Evolutionary conservation across 2,888 invertebrate genomes (phyloP).

Genomic region (Blomia tropicalis): DNA sequence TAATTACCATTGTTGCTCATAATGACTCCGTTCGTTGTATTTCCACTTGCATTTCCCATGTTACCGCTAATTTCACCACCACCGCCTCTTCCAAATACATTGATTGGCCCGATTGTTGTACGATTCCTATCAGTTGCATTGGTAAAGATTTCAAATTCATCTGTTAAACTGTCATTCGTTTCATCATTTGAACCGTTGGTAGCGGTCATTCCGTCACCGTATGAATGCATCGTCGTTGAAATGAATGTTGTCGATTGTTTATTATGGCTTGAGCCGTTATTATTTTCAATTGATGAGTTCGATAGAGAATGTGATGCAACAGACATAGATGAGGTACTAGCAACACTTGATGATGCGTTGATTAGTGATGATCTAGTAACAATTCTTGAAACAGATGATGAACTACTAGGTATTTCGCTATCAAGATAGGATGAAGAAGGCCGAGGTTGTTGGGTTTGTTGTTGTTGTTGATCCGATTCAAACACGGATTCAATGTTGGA

Average conservation of each 20-base stretch:
- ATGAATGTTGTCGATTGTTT: too few species aligned
- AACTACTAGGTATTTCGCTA: background rate
- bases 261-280: too few species aligned
- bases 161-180: background rate
- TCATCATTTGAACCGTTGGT: conserved; percentile 8
- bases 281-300: too few species aligned
- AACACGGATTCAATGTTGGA: too few species aligned
- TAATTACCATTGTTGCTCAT: conserved; percentile 7
- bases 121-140: too few species aligned
- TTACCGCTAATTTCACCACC: background rate
- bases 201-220: background rate
- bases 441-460: too few species aligned
- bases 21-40: background rate
- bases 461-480: too few species aligned
- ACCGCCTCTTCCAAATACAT: background rate
- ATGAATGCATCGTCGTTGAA: background rate
- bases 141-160: background rate
- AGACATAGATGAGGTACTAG: too few species aligned
- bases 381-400: background rate
- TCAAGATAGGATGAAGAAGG: too few species aligned
- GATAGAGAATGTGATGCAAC: too few species aligned
- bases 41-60: background rate
- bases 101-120: background rate
- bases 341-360: too few species aligned
- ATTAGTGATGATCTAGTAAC: background rate